Evolutionary conservation across 1,140 invertebrate genomes (phyloP), one percentile per base, ranked within the genome.

Genomic region (Drosophila willistoni): DNA sequence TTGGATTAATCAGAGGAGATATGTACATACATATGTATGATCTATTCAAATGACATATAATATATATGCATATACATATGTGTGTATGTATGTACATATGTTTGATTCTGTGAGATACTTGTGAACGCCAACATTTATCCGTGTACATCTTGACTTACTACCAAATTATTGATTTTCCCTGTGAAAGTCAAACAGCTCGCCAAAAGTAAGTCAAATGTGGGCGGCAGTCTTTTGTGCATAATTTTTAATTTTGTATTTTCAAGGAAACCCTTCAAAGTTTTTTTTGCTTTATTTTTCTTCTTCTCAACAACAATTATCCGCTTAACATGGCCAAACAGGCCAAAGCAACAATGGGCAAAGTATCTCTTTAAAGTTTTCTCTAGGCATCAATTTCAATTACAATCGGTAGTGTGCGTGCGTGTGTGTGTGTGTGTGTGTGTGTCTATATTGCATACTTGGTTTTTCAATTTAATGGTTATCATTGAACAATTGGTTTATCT

Each of bases 191-290:
- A 51, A 29, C 5, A 29, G 29, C 29, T 29, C 29, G 44, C 44
- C 10, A 17, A 22, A 51, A 51, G 44, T 51, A 51, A 66, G 19
- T 56, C 34, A 39, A 41, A 34, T 13, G 17, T 66, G 42, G 70
- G 59, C 76, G 66, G 62, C 64, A 41, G 44, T 72, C 29, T 56
- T 10, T 65, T 10, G 64, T 9, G 17, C 25, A 33, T 39, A 39
- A 13, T 13, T 34, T 56, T 10, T 63, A 34, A 63, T 17, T 71
- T 47, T 70, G 63, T 54, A 39, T 75, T 81, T 79, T 87, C 76
- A 67, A 77, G 81, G 84, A 89, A 89, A 68, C 84, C 84, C 84
- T 89, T 90, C 84, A 89, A 89, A 81, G 81, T 71, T 90, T 79
- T 89, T 87, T 84, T 89, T 89, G 85, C 84, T 80, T 81, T 76